phyloP scores from a whole-genome alignment of 2,113 vertebrate genomes.

The Poicephalus gulielmi region DNA sequence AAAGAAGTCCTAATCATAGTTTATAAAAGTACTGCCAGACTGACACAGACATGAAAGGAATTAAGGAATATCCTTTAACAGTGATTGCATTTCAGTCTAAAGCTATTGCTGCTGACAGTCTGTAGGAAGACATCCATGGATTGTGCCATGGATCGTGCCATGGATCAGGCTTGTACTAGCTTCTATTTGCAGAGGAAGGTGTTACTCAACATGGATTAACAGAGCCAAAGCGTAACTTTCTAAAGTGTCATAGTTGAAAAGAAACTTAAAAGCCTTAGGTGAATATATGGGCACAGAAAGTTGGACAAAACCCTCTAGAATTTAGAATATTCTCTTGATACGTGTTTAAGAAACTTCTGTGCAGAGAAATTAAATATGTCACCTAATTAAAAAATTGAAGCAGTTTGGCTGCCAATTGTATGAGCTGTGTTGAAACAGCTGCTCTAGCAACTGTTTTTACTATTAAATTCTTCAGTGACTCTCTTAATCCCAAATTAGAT shows the following conservation, averaged over 20 bases:
- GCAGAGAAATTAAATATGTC: conserved; percentile 66
- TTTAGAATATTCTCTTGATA: conserved; percentile 48
- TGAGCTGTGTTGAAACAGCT: conserved; percentile 42
- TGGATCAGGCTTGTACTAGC: background rate
- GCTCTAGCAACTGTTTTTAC: conserved; percentile 34
- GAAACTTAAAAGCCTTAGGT: background rate
- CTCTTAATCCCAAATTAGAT: conserved; percentile 47
- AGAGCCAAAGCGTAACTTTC: background rate
- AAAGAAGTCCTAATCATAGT: background rate
- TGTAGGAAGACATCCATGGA: background rate
- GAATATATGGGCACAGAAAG: background rate
- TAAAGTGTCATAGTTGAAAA: background rate
- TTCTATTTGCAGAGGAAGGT: background rate
- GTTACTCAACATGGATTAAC: background rate
- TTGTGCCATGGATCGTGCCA: background rate
- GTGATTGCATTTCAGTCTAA: background rate
- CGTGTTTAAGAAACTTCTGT: conserved; percentile 6
- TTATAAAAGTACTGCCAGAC: background rate
- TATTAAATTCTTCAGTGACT: conserved; percentile 44
- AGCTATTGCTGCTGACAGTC: background rate
- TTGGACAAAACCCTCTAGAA: conserved; percentile 4
- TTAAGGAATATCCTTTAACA: background rate
- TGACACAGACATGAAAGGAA: background rate
- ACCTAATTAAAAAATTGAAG: conserved; percentile 40
- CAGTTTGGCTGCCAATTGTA: conserved; percentile 27